phyloP scores from a whole-genome alignment of 2,113 vertebrate genomes.

The Aptenodytes forsteri region DNA sequence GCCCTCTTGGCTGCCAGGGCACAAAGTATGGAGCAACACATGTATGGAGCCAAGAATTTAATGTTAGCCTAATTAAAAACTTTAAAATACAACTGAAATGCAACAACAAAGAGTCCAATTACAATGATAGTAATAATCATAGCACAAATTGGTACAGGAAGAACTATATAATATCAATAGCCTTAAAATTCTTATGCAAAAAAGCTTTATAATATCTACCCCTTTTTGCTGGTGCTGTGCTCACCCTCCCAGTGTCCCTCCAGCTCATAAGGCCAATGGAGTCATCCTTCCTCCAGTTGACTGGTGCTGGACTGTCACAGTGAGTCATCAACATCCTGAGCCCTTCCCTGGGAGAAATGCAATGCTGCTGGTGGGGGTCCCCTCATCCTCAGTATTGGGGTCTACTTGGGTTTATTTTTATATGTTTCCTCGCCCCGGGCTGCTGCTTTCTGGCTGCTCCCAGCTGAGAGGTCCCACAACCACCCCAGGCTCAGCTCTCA shows the following conservation, averaged over 20 bases:
- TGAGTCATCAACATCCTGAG: rapidly evolving
- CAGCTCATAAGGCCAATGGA: neutral
- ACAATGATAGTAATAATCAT: neutral
- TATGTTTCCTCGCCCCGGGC: rapidly evolving
- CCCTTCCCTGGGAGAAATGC: neutral
- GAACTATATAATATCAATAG: neutral
- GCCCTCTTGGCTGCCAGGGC: no score
- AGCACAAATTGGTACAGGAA: neutral
- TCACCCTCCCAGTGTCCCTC: no score
- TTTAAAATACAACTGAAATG: neutral
- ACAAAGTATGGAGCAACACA: neutral
- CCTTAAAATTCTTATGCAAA: neutral
- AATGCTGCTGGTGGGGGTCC: neutral
- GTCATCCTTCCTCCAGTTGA: neutral
- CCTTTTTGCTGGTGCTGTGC: neutral
- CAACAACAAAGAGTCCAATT: neutral
- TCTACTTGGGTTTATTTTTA: neutral
- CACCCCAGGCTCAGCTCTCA: neutral
- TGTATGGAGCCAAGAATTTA: neutral
- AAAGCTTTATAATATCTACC: rapidly evolving
- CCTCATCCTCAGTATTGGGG: no score
- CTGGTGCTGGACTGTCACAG: neutral
- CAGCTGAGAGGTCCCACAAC: neutral
- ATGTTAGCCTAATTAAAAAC: neutral
- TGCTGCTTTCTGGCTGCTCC: neutral